These are phyloP conservation scores for Todus mexicanus DNA, from an alignment of 2,797 vertebrate genomes.

Conservation along the genomic window DNA sequence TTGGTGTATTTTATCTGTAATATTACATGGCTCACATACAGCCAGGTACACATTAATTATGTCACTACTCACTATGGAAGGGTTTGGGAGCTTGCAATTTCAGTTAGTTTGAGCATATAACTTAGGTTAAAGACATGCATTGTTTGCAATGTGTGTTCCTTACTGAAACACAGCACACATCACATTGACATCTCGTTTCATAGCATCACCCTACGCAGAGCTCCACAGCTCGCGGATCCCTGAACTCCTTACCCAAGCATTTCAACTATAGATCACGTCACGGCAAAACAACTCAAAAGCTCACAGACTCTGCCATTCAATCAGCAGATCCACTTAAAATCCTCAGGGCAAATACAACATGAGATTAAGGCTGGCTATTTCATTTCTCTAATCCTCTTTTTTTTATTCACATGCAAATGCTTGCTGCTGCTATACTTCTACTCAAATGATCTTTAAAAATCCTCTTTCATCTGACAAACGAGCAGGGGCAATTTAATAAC, in stretches of 20 bases:
- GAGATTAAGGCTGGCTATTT: too few species aligned
- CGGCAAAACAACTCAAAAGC: background rate
- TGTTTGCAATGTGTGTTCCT: background rate
- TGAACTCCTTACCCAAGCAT: background rate
- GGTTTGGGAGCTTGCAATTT: background rate
- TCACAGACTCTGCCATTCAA: background rate
- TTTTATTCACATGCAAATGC: slow-evolving; percentile 4
- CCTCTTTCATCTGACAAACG: background rate
- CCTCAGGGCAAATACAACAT: slow-evolving; percentile 14
- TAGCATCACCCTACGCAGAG: background rate
- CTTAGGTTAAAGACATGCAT: background rate
- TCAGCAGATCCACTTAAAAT: slow-evolving; percentile 13
- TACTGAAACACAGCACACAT: background rate
- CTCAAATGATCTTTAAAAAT: background rate
- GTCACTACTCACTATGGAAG: background rate
- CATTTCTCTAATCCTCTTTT: slow-evolving; percentile 24
- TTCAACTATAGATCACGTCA: slow-evolving; percentile 14
- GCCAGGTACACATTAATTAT: background rate
- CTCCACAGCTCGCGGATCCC: background rate
- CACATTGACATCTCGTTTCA: background rate
- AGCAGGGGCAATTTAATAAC: background rate
- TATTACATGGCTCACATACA: background rate
- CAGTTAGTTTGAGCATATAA: background rate
- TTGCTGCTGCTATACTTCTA: background rate
- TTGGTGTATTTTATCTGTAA: background rate